Percentiles rank a stretch among this genome's conserved stretches.
Conservation (phyloP, 1,140 invertebrate species). For the Pinna nobilis region DNA sequence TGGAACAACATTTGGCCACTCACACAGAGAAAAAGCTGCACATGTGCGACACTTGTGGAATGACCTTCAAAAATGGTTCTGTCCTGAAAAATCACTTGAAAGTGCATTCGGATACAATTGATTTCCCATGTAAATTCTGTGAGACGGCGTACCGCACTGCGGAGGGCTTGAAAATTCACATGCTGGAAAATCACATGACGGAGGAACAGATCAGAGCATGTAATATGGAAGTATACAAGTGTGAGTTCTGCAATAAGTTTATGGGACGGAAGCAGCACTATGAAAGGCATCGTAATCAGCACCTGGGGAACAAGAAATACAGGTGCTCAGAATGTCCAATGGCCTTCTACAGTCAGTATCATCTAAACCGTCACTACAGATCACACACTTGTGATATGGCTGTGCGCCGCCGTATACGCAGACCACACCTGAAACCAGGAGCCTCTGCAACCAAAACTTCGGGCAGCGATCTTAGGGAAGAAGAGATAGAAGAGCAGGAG, state of each 20-base stretch:
- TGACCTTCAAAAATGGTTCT: slow-evolving; percentile 3
- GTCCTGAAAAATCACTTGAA: slow-evolving; percentile 8
- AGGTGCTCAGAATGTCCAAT: slow-evolving; percentile 7
- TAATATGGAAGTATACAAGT: slow-evolving; percentile 6
- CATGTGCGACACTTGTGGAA: slow-evolving; percentile 7
- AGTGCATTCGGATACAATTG: slow-evolving; percentile 6
- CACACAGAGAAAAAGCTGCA: background rate
- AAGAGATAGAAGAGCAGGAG: background rate
- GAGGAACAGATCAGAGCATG: slow-evolving; percentile 18
- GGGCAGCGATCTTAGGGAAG: background rate
- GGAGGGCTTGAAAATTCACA: slow-evolving; percentile 19
- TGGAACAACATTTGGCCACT: slow-evolving; percentile 6
- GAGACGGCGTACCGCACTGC: slow-evolving; percentile 13
- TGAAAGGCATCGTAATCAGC: slow-evolving; percentile 8
- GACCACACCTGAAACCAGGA: background rate
- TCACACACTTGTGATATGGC: background rate
- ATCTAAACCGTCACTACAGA: slow-evolving; percentile 13
- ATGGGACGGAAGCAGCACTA: slow-evolving; percentile 14
- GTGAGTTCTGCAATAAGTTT: slow-evolving; percentile 13
- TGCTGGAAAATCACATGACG: slow-evolving; percentile 19
- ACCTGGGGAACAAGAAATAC: slow-evolving; percentile 19
- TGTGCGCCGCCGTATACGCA: background rate
- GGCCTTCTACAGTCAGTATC: slow-evolving; percentile 17
- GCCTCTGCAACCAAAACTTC: slow-evolving; percentile 1
- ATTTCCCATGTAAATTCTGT: slow-evolving; percentile 17